phyloP scores from a whole-genome alignment of 1,140 invertebrate species.

The Chrysoperla carnea region DNA sequence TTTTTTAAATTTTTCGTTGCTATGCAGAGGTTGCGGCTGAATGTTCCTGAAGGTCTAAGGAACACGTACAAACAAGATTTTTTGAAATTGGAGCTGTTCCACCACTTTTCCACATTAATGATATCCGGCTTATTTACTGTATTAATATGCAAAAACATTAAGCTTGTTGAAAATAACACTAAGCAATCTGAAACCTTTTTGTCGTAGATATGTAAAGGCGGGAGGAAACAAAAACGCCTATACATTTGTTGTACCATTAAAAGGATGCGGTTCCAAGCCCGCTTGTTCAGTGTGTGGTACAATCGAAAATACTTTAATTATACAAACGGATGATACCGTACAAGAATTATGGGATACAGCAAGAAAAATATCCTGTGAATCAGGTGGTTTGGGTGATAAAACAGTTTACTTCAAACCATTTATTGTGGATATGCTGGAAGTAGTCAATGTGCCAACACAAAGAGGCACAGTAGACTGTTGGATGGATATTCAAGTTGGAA shows the following conservation, averaged over 20 bases:
- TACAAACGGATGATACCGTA: constrained; percentile 42
- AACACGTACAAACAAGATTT: too few species aligned
- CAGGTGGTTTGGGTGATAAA: constrained; percentile 32
- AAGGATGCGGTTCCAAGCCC: constrained; percentile 39
- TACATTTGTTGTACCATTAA: constrained; percentile 38
- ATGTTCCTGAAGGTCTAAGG: too few species aligned
- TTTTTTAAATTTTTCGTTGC: too few species aligned
- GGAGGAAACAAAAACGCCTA: constrained; percentile 31
- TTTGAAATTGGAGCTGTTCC: too few species aligned
- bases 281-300: constrained; percentile 36
- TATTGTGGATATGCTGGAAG: constrained; percentile 51
- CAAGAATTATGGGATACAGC: constrained; percentile 40
- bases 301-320: constrained; percentile 41
- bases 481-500: constrained; percentile 57
- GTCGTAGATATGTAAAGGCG: constrained; percentile 40
- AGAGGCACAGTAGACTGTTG: constrained; percentile 47
- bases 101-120: too few species aligned
- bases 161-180: too few species aligned
- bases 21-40: too few species aligned
- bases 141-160: too few species aligned
- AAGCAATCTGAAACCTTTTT: too few species aligned
- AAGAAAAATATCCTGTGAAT: constrained; percentile 38
- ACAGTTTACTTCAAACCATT: constrained; percentile 48
- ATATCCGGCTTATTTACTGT: too few species aligned
- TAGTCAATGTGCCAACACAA: constrained; percentile 40